Percentiles rank a stretch among this genome's conserved stretches.
Evolutionary conservation across 2,113 vertebrate genomes (phyloP).

Genomic region (Bombycilla garrulus): DNA sequence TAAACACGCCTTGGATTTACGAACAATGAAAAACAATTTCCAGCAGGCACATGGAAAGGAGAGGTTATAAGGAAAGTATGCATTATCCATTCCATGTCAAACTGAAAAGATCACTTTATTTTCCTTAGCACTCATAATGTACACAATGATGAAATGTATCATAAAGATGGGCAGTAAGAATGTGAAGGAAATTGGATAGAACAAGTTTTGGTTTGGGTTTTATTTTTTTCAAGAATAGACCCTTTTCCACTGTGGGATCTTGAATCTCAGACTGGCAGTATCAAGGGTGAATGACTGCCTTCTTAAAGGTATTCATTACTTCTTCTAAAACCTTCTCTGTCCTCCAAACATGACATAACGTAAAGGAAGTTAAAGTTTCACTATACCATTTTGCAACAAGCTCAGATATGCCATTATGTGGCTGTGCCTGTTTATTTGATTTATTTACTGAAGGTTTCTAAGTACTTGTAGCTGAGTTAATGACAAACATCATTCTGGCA

Average conservation of each 20-base stretch:
- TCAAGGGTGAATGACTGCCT: neutral
- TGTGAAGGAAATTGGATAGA: neutral
- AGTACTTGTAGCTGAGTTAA: neutral
- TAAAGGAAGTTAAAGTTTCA: neutral
- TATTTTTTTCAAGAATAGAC: neutral
- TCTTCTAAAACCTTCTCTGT: neutral
- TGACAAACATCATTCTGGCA: neutral
- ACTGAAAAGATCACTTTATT: constrained; percentile 4
- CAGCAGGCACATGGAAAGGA: constrained; percentile 60
- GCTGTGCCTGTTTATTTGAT: neutral
- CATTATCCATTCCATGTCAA: neutral
- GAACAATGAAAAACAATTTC: constrained; percentile 81
- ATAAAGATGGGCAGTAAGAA: neutral
- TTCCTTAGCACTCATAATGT: neutral
- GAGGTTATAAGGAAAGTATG: constrained; percentile 27
- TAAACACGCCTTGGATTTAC: constrained; percentile 79
- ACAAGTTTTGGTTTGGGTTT: neutral
- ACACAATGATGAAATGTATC: neutral
- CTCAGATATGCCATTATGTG: neutral
- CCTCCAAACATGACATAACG: neutral
- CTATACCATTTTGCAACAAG: neutral
- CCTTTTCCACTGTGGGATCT: neutral
- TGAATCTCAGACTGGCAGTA: neutral
- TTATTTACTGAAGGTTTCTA: neutral
- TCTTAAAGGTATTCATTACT: neutral